Conservation (phyloP, 2,888 invertebrate genomes). For the Melinopterus prodromus region DNA sequence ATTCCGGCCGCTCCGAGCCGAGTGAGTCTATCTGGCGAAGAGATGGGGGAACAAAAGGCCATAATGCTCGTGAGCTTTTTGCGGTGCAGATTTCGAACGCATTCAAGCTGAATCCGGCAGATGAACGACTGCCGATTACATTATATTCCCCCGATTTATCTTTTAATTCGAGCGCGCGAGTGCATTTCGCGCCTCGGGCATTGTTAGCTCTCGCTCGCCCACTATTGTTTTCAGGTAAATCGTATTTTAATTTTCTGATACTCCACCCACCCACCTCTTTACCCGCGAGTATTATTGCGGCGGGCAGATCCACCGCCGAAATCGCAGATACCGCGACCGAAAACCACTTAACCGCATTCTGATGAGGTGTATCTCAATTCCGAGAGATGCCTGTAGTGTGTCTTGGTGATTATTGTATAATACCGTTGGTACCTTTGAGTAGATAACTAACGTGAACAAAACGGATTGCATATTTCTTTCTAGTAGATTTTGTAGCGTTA, state of each 20-base stretch:
- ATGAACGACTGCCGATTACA: conserved; percentile 54
- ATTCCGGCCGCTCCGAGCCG: not conserved
- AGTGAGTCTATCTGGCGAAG: conserved; percentile 15
- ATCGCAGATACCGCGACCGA: not conserved
- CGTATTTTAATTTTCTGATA: conserved; percentile 54
- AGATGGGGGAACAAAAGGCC: conserved; percentile 47
- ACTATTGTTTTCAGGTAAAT: conserved; percentile 54
- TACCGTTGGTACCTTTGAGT: too few relatives aligned
- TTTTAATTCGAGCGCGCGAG: conserved; percentile 52
- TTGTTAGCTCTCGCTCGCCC: conserved; percentile 55
- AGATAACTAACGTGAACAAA: too few relatives aligned
- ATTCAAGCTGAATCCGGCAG: conserved; percentile 52
- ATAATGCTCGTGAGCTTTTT: conserved; percentile 50
- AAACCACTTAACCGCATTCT: conserved; percentile 8
- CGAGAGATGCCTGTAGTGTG: too few relatives aligned
- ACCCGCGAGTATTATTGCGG: not conserved
- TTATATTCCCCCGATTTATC: conserved; percentile 54
- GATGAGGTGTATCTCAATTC: not conserved
- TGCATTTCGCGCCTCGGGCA: conserved; percentile 52
- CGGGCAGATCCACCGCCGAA: not conserved
- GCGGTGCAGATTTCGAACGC: conserved; percentile 52
- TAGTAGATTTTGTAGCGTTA: too few relatives aligned
- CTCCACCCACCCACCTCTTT: conserved; percentile 38
- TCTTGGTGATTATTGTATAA: too few relatives aligned
- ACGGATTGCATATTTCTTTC: too few relatives aligned